These are phyloP conservation scores for Papilio helenus DNA, from an alignment of 1,140 invertebrate species.

Conservation along the genomic window DNA sequence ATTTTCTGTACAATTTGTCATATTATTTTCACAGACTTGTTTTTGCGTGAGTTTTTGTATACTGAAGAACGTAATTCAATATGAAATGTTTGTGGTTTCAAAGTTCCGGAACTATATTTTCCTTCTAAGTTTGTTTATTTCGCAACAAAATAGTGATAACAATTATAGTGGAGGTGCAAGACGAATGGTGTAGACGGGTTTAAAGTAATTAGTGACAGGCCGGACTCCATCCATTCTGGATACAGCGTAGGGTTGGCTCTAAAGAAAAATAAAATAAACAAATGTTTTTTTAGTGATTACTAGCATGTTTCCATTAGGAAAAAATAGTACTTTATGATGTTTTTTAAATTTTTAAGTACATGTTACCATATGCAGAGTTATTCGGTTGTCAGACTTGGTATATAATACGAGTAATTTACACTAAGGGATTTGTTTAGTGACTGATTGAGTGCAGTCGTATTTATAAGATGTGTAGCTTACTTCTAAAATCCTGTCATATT, in stretches of 20 bases:
- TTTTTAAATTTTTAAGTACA: no score
- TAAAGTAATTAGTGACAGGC: conserved; percentile 37
- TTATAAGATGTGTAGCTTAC: no score
- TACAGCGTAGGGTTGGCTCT: conserved; percentile 18
- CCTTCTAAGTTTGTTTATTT: conserved; percentile 8
- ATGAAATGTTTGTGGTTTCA: neutral
- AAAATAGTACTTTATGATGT: no score
- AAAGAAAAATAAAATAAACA: neutral
- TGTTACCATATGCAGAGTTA: no score
- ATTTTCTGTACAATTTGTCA: neutral
- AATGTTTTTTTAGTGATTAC: neutral
- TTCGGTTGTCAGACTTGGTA: no score
- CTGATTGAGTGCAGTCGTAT: no score
- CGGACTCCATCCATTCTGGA: conserved; percentile 27
- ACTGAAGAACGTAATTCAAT: no score
- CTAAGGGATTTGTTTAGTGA: no score
- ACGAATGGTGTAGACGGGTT: conserved; percentile 34
- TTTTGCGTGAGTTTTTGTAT: neutral
- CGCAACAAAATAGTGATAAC: conserved; percentile 4
- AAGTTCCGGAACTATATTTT: neutral
- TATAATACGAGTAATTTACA: no score
- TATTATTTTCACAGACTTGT: no score
- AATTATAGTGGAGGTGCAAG: conserved; percentile 36
- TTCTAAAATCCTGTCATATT: neutral
- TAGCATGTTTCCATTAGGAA: no score